These are phyloP conservation scores for Microcebus tavaratra DNA, from an alignment of 2,113 vertebrate species.

Conservation along the genomic window DNA sequence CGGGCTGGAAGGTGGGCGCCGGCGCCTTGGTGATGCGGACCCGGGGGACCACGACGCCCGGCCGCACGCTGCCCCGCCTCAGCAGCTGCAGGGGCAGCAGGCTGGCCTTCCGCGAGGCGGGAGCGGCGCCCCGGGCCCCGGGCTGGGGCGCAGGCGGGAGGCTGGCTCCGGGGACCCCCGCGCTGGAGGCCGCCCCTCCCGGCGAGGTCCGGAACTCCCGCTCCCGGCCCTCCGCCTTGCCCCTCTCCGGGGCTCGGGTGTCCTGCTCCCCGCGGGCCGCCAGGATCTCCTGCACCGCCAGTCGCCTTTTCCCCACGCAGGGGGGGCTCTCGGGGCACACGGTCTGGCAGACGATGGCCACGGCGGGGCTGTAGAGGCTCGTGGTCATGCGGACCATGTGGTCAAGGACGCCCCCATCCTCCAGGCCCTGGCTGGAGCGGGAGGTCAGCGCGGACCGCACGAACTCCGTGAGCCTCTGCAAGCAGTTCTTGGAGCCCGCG, in stretches of 20 bases:
- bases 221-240: constrained; percentile 79
- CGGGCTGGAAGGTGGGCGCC: constrained; percentile 88
- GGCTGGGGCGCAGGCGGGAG: constrained; percentile 80
- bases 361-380: constrained; percentile 90
- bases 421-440: constrained; percentile 85
- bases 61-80: constrained; percentile 92
- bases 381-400: constrained; percentile 96
- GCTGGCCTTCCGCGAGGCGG: constrained; percentile 87
- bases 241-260: constrained; percentile 80
- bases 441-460: constrained; percentile 86
- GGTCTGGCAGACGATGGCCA: constrained; percentile 90
- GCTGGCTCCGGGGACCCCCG: constrained; percentile 86
- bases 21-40: constrained; percentile 94
- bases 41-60: constrained; percentile 91
- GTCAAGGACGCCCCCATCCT: constrained; percentile 92
- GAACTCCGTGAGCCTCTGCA: constrained; percentile 88
- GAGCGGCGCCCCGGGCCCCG: neutral
- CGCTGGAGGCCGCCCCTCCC: constrained; percentile 82
- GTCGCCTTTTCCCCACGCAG: constrained; percentile 89
- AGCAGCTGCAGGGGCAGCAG: constrained; percentile 90
- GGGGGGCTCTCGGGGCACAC: constrained; percentile 93
- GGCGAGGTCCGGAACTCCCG: constrained; percentile 88
- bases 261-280: constrained; percentile 83
- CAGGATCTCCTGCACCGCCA: constrained; percentile 93
- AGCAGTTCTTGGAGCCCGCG: constrained; percentile 89